Conservation (phyloP, 1,140 invertebrate species). For the Zaprionus davidi region DNA sequence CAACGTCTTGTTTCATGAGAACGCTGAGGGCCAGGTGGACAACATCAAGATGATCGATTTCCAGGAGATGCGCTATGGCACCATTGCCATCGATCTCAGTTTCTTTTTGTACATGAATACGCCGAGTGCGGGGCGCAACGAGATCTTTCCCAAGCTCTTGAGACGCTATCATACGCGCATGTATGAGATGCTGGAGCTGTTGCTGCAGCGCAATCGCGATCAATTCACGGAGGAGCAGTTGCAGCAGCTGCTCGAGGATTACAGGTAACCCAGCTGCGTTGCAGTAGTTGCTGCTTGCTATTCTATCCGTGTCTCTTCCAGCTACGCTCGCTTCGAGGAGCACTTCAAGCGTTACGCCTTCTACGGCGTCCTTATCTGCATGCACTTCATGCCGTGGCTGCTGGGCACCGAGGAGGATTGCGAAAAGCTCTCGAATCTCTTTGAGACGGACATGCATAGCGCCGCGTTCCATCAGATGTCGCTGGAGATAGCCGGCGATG, state of each 20-base stretch:
- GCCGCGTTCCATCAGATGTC: slow-evolving; percentile 61
- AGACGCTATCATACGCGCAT: slow-evolving; percentile 51
- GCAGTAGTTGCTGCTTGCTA: background rate
- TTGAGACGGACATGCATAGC: slow-evolving; percentile 71
- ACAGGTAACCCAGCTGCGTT: slow-evolving; percentile 50
- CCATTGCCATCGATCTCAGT: slow-evolving; percentile 69
- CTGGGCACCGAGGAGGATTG: slow-evolving; percentile 63
- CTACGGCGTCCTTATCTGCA: slow-evolving; percentile 72
- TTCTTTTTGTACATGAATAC: slow-evolving; percentile 83
- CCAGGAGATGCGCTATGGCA: slow-evolving; percentile 75
- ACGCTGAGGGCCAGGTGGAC: slow-evolving; percentile 41
- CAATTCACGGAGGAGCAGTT: slow-evolving; percentile 43
- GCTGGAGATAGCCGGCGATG: slow-evolving; percentile 68
- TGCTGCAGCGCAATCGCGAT: slow-evolving; percentile 59
- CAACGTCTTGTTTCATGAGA: slow-evolving; percentile 75
- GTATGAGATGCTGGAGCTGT: slow-evolving; percentile 59
- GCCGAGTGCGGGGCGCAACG: slow-evolving; percentile 24
- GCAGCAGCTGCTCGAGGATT: slow-evolving; percentile 45
- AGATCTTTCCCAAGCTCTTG: slow-evolving; percentile 40
- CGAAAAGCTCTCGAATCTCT: slow-evolving; percentile 60
- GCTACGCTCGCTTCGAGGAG: slow-evolving; percentile 62
- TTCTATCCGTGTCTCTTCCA: slow-evolving; percentile 6
- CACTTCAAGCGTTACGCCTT: slow-evolving; percentile 77
- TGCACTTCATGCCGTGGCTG: slow-evolving; percentile 80
- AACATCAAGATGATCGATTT: slow-evolving; percentile 79